Percentiles rank a stretch among this genome's conserved stretches.
Conservation (phyloP, 2,888 invertebrate species). For the Papilio demoleus region DNA sequence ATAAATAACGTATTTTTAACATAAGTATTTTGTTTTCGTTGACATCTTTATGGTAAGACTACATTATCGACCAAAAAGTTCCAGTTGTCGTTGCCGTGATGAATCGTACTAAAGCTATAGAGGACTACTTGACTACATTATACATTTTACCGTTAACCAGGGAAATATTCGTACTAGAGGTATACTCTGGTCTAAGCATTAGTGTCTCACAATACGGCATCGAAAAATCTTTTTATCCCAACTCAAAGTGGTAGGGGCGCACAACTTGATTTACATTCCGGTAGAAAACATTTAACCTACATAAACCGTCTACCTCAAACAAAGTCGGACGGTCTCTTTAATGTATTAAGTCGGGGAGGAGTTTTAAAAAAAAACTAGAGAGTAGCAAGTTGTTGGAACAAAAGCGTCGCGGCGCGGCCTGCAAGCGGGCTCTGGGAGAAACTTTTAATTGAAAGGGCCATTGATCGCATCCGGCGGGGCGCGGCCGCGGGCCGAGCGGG, state of each 20-base stretch:
- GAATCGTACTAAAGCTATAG: too few relatives aligned
- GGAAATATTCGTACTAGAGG: too few relatives aligned
- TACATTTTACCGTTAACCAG: too few relatives aligned
- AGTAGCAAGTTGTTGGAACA: conserved; percentile 43
- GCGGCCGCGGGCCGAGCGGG: conserved; percentile 1
- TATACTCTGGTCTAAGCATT: too few relatives aligned
- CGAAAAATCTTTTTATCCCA: neutral
- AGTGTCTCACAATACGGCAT: neutral
- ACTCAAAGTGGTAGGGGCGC: neutral
- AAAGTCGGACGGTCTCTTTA: conserved; percentile 42
- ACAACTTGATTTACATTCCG: conserved; percentile 16
- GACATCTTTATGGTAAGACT: too few relatives aligned
- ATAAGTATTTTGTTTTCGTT: too few relatives aligned
- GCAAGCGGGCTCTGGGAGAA: conserved; percentile 47
- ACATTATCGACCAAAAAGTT: too few relatives aligned
- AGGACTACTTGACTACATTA: too few relatives aligned
- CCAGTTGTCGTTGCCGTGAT: too few relatives aligned
- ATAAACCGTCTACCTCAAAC: conserved; percentile 44
- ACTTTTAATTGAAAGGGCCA: conserved; percentile 68
- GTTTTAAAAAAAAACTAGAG: conserved; percentile 49
- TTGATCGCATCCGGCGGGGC: conserved; percentile 43
- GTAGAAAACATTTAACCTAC: conserved; percentile 31
- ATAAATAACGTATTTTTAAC: neutral
- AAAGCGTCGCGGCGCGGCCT: conserved; percentile 44
- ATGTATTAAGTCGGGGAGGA: conserved; percentile 47